Evolutionary conservation across 2,113 vertebrate species (phyloP).

Genomic region (Fulmarus glacialis): DNA sequence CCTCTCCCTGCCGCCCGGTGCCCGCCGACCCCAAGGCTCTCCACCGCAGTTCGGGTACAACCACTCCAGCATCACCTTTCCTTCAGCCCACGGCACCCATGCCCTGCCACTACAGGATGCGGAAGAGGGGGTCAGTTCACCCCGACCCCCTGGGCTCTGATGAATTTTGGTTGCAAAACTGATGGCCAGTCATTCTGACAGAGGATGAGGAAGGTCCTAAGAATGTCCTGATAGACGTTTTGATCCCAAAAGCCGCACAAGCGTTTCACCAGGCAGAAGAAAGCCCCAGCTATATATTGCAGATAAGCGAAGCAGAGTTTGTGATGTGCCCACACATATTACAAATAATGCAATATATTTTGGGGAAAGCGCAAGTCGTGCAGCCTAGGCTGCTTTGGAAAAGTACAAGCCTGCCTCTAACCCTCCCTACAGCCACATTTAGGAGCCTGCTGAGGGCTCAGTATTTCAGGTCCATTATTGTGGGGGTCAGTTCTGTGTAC

Average conservation of each 20-base stretch:
- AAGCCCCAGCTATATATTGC: not conserved
- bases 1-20: not conserved
- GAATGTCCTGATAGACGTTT: not conserved
- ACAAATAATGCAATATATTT: too few species aligned
- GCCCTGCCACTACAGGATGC: not conserved
- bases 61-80: too few species aligned
- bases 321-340: not conserved
- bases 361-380: not conserved
- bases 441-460: not conserved
- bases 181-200: not conserved
- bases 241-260: not conserved
- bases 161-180: not conserved
- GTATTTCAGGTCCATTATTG: not conserved
- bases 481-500: too few species aligned
- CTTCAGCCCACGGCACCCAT: not conserved
- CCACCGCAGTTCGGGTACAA: not conserved
- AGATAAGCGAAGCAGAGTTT: not conserved
- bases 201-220: not conserved
- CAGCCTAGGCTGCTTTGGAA: not conserved
- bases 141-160: too few species aligned
- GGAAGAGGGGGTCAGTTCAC: too few species aligned
- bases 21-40: not conserved
- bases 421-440: rapidly evolving
- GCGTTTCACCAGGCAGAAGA: not conserved
- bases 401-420: not conserved